Conservation (phyloP, 2,113 vertebrate genomes). For the Neolamprologus brichardi region DNA sequence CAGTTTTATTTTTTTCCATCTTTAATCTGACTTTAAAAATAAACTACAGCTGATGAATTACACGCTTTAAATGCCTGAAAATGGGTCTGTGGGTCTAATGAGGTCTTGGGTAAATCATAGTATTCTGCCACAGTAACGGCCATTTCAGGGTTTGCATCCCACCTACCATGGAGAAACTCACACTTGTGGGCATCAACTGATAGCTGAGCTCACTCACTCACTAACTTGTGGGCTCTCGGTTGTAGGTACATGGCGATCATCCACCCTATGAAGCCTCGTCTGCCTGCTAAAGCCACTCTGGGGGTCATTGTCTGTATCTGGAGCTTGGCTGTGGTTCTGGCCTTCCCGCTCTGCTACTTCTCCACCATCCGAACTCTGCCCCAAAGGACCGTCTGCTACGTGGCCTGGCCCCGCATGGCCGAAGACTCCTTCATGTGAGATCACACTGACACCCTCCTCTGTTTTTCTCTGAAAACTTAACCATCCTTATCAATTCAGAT, state of each 20-base stretch:
- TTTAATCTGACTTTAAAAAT: background rate
- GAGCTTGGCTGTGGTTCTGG: constrained; percentile 90
- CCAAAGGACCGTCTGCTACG: constrained; percentile 85
- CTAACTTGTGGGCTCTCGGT: background rate
- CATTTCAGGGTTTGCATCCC: background rate
- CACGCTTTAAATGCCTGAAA: background rate
- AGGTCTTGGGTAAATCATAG: background rate
- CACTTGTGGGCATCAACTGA: background rate
- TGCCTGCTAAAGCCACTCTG: constrained; percentile 89
- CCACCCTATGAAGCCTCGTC: constrained; percentile 88
- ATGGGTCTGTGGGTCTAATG: background rate
- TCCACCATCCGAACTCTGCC: constrained; percentile 84
- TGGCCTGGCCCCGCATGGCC: constrained; percentile 85
- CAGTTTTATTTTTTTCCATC: background rate
- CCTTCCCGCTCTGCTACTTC: constrained; percentile 92
- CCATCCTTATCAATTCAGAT: background rate
- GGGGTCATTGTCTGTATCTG: constrained; percentile 90
- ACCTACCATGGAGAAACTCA: background rate
- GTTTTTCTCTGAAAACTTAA: background rate
- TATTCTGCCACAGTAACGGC: background rate
- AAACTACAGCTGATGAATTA: background rate
- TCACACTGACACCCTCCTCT: background rate
- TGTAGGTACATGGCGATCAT: constrained; percentile 95
- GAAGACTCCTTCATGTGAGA: constrained; percentile 89
- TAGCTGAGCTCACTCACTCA: background rate